Conservation (phyloP, 2,113 vertebrate genomes). For the Pardalotus punctatus region DNA sequence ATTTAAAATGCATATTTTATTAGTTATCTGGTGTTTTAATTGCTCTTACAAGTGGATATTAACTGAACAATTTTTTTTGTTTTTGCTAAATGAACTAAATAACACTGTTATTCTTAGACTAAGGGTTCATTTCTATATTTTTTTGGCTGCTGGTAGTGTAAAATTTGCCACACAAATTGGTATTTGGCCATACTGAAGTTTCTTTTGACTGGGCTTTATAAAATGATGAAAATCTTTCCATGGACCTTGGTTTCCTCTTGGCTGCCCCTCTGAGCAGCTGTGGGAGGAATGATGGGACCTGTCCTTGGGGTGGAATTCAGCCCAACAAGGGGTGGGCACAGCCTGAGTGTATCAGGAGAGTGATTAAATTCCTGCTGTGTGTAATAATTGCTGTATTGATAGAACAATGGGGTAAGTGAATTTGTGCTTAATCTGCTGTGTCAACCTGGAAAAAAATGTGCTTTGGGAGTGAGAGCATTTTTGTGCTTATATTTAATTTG, state of each 20-base stretch:
- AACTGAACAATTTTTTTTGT: background rate
- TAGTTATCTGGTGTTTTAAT: background rate
- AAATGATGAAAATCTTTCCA: background rate
- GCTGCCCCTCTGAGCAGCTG: background rate
- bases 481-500: conserved; percentile 24
- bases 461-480: background rate
- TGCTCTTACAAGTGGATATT: background rate
- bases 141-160: background rate
- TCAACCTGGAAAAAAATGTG: background rate
- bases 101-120: background rate
- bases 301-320: background rate
- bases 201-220: background rate
- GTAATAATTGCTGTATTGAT: conserved; percentile 26
- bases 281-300: background rate
- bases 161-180: background rate
- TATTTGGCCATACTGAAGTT: background rate
- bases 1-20: background rate
- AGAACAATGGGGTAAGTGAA: background rate
- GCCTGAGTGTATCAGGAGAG: background rate
- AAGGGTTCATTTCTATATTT: background rate
- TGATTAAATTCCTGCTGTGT: conserved; percentile 48
- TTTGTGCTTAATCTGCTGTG: conserved; percentile 35
- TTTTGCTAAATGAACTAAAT: background rate
- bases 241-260: background rate
- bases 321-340: background rate